Conservation (phyloP, 2,113 vertebrate species). For the Limanda limanda region DNA sequence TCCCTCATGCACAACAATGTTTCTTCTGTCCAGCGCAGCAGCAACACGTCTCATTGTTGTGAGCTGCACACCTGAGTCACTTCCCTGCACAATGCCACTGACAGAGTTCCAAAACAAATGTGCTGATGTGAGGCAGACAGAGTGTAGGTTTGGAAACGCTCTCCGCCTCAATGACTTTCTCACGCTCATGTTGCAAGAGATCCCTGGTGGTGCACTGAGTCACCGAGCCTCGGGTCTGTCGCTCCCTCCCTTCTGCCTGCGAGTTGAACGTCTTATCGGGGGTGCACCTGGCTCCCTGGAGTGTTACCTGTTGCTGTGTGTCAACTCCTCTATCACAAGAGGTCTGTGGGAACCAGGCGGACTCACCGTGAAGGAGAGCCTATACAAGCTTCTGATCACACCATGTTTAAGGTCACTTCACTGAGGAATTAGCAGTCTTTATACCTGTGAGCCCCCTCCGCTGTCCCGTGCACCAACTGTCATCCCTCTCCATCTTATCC, state of each 20-base stretch:
- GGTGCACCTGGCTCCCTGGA: conserved; percentile 89
- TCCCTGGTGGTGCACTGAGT: conserved; percentile 81
- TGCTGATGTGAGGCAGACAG: conserved; percentile 70
- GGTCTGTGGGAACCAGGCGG: conserved; percentile 62
- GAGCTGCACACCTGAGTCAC: conserved; percentile 67
- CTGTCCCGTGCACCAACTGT: conserved; percentile 19
- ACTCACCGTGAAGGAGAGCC: conserved; percentile 25
- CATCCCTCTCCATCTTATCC: conserved; percentile 31
- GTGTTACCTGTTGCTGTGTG: conserved; percentile 82
- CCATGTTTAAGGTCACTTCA: conserved; percentile 25
- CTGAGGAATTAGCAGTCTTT: conserved; percentile 25
- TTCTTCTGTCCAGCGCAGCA: conserved; percentile 58
- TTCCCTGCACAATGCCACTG: conserved; percentile 65
- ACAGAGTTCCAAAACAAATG: conserved; percentile 77
- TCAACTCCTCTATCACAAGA: conserved; percentile 47
- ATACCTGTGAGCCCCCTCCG: conserved; percentile 5
- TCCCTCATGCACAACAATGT: conserved; percentile 51
- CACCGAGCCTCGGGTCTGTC: conserved; percentile 66
- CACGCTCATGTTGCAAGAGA: conserved; percentile 91
- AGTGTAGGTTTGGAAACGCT: conserved; percentile 69
- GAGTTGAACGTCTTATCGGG: conserved; percentile 81
- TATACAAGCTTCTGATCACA: conserved; percentile 47
- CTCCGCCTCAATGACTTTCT: conserved; percentile 92
- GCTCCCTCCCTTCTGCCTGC: conserved; percentile 73
- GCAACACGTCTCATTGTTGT: conserved; percentile 53